Percentiles rank a stretch among this genome's conserved stretches.
These are phyloP conservation scores for Neosilurus mollespiculum DNA, from an alignment of 2,797 vertebrate genomes.

Conservation along the genomic window DNA sequence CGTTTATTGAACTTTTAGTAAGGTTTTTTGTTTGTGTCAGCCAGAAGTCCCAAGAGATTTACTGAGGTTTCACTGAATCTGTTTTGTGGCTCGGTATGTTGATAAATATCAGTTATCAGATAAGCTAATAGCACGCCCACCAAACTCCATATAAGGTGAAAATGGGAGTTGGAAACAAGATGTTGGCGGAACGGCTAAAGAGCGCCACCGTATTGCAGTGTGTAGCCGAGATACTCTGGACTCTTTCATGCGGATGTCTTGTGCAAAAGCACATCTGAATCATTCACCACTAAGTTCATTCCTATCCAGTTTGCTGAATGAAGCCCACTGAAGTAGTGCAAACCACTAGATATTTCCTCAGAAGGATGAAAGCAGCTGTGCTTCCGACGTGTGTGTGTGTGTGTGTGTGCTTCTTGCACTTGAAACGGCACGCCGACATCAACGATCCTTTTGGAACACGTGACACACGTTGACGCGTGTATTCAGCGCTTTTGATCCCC, in stretches of 20 bases:
- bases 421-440: not conserved
- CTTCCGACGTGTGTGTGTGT: not conserved
- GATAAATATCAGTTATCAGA: not conserved
- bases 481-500: not conserved
- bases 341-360: not conserved
- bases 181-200: not conserved
- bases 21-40: not conserved
- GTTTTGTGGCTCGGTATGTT: not conserved
- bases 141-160: not conserved
- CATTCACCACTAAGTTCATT: not conserved
- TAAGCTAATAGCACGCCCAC: no score
- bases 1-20: not conserved
- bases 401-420: conserved; percentile 1
- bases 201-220: no score
- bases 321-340: not conserved
- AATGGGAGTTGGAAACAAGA: not conserved
- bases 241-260: not conserved
- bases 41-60: not conserved
- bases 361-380: not conserved
- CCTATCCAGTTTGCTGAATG: not conserved
- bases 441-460: not conserved
- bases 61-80: not conserved
- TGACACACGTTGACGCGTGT: not conserved
- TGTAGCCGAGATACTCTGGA: no score
- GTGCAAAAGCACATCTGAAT: not conserved